Evolutionary conservation across 2,888 invertebrate genomes (phyloP).

Genomic region (Diplolepis rosae): DNA sequence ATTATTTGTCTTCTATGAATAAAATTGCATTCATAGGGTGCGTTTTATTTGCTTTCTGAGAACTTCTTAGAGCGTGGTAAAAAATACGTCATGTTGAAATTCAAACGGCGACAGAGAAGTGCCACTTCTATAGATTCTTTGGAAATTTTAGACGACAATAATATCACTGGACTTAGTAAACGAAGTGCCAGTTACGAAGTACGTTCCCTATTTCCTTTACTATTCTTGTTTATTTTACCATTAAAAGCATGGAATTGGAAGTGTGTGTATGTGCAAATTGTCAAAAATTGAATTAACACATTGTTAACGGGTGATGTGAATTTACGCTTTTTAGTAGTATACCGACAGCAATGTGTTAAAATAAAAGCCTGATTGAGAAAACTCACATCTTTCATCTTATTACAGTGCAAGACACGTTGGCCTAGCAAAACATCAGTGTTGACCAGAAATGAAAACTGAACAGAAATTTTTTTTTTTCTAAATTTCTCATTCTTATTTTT

Average conservation of each 20-base stretch:
- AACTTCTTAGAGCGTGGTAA: not conserved
- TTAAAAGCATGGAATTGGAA: no score
- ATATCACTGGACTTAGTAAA: constrained; percentile 28
- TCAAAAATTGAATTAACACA: no score
- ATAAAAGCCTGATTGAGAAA: no score
- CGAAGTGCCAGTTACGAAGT: constrained; percentile 44
- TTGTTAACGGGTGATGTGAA: no score
- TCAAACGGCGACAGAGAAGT: constrained; percentile 45
- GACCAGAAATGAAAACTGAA: not conserved
- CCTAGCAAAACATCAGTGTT: constrained; percentile 45
- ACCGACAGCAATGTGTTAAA: no score
- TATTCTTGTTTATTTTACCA: no score
- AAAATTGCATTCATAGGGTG: not conserved
- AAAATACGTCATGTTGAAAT: not conserved
- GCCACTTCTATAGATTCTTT: constrained; percentile 59
- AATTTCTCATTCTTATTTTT: not conserved
- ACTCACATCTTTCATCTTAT: not conserved
- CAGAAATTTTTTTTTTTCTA: not conserved
- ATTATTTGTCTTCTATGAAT: not conserved
- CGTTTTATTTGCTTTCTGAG: not conserved
- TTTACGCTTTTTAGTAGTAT: no score
- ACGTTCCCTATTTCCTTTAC: not conserved
- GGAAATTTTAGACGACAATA: constrained; percentile 57
- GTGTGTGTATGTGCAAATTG: no score
- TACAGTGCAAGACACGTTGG: constrained; percentile 49